These are phyloP conservation scores for Hyles vespertilio DNA, from an alignment of 1,140 invertebrate genomes.

Conservation along the genomic window DNA sequence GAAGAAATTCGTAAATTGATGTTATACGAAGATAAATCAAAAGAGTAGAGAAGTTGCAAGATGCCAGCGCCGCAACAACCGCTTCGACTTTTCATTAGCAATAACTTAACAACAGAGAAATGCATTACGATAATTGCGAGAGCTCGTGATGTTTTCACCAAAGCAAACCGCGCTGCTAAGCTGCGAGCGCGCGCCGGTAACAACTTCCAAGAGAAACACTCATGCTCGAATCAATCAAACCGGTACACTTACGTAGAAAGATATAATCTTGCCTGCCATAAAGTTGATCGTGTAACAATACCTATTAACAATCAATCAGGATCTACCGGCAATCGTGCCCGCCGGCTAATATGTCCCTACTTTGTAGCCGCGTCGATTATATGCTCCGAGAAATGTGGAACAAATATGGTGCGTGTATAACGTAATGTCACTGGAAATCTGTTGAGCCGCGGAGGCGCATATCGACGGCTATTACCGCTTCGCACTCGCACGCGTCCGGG, in stretches of 20 bases:
- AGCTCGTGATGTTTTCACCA: slow-evolving; percentile 13
- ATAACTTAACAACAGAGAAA: slow-evolving; percentile 42
- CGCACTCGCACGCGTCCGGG: slow-evolving; percentile 37
- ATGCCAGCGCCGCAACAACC: slow-evolving; percentile 18
- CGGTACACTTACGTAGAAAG: slow-evolving; percentile 5
- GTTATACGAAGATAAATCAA: too few species aligned
- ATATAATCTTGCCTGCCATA: slow-evolving; percentile 16
- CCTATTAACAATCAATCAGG: slow-evolving; percentile 33
- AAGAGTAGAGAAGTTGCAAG: too few species aligned
- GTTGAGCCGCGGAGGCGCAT: slow-evolving; percentile 25
- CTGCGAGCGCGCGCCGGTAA: slow-evolving; percentile 4
- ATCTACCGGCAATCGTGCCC: slow-evolving; percentile 16
- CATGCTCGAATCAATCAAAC: slow-evolving; percentile 13
- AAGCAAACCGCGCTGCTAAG: slow-evolving; percentile 5
- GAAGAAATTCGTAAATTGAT: too few species aligned
- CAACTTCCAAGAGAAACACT: slow-evolving; percentile 7
- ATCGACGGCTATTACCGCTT: slow-evolving; percentile 35
- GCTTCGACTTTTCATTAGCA: slow-evolving; percentile 57
- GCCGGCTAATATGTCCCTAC: slow-evolving; percentile 15
- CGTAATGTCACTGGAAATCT: slow-evolving; percentile 38
- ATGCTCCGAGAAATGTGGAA: slow-evolving; percentile 9
- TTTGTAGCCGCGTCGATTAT: slow-evolving; percentile 20
- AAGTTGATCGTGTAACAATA: slow-evolving; percentile 24
- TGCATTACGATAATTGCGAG: slow-evolving; percentile 18
- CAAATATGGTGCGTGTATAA: slow-evolving; percentile 33